Conservation (phyloP, 2,888 invertebrate genomes). For the Spicauda simplicius region DNA sequence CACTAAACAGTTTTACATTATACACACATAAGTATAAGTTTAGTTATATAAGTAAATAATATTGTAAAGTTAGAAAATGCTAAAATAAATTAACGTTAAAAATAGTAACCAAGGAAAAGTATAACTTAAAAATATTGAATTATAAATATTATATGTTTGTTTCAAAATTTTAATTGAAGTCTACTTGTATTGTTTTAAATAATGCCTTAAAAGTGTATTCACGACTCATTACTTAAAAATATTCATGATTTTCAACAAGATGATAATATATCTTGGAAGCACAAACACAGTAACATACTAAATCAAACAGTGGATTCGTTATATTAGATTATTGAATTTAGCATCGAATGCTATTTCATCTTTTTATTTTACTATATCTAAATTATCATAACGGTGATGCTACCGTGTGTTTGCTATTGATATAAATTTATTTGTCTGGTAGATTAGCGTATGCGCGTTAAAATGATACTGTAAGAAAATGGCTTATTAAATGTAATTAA, state of each 20-base stretch:
- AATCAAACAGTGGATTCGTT: background rate
- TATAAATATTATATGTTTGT: too few relatives aligned
- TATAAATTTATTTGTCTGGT: slow-evolving; percentile 7
- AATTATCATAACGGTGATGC: background rate
- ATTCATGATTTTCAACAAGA: background rate
- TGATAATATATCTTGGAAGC: slow-evolving; percentile 3
- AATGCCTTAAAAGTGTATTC: background rate
- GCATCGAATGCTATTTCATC: slow-evolving; percentile 29
- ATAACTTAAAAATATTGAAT: too few relatives aligned
- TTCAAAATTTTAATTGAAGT: too few relatives aligned
- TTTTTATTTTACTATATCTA: background rate
- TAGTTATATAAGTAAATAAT: background rate
- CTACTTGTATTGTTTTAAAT: too few relatives aligned
- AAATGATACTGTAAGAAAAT: slow-evolving; percentile 1
- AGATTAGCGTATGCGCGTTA: background rate
- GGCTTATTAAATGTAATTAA: slow-evolving; percentile 9
- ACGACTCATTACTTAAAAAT: background rate
- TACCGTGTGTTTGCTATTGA: background rate
- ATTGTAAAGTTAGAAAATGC: slow-evolving; percentile 19
- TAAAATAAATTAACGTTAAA: background rate
- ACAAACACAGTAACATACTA: slow-evolving; percentile 15
- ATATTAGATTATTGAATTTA: background rate
- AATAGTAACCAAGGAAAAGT: too few relatives aligned
- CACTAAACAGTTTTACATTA: slow-evolving; percentile 19
- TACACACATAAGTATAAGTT: background rate